phyloP scores from a whole-genome alignment of 2,888 invertebrate genomes.

The Agriopis leucophaearia region DNA sequence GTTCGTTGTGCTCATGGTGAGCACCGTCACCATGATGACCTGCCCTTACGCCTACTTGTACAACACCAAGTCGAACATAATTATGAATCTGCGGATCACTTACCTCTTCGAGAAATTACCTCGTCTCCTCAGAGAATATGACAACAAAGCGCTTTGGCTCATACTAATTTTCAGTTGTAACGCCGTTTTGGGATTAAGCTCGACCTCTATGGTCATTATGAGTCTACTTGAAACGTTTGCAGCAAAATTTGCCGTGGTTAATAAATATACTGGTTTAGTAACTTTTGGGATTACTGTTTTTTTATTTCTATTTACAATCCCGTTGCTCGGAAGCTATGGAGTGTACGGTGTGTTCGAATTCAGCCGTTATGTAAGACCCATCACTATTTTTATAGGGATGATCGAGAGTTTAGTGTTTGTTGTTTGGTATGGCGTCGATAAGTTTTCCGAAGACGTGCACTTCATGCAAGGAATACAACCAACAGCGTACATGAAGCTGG shows the following conservation, averaged over 20 bases:
- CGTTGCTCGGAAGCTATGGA: slow-evolving; percentile 61
- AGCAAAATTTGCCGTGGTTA: slow-evolving; percentile 52
- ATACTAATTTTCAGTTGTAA: slow-evolving; percentile 61
- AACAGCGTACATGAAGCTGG: slow-evolving; percentile 61
- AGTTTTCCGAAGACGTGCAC: slow-evolving; percentile 78
- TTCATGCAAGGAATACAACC: slow-evolving; percentile 79
- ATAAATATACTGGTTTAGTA: slow-evolving; percentile 62
- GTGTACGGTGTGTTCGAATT: slow-evolving; percentile 53
- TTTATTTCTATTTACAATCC: slow-evolving; percentile 64
- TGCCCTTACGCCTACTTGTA: slow-evolving; percentile 70
- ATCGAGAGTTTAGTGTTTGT: slow-evolving; percentile 70
- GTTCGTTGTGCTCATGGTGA: slow-evolving; percentile 56
- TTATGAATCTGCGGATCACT: slow-evolving; percentile 54
- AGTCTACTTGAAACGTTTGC: slow-evolving; percentile 59
- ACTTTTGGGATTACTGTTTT: slow-evolving; percentile 50
- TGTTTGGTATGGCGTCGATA: slow-evolving; percentile 71
- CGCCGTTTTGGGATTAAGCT: slow-evolving; percentile 55
- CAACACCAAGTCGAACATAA: slow-evolving; percentile 46
- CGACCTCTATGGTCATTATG: slow-evolving; percentile 57
- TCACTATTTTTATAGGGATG: slow-evolving; percentile 56
- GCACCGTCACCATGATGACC: slow-evolving; percentile 63
- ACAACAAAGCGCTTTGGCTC: slow-evolving; percentile 59
- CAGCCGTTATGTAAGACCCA: slow-evolving; percentile 49
- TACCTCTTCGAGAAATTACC: slow-evolving; percentile 70
- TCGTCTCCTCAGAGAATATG: slow-evolving; percentile 62